These are phyloP conservation scores for Hyposoter didymator DNA, from an alignment of 2,888 invertebrate genomes.

Conservation along the genomic window DNA sequence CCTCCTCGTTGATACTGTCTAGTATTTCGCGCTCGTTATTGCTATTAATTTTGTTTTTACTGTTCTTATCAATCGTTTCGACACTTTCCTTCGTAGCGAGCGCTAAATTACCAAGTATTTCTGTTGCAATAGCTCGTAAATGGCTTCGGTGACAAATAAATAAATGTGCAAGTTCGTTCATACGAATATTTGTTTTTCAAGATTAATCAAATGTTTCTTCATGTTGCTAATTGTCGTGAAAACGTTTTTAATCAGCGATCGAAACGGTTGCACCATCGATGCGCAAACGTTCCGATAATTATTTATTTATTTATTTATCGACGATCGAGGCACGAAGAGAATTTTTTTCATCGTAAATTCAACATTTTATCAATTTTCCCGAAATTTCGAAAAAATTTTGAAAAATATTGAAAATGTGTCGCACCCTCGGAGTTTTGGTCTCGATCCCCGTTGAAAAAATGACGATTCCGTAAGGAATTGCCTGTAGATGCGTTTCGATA, in stretches of 20 bases:
- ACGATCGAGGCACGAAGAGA: background rate
- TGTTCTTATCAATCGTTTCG: background rate
- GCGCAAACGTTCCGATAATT: background rate
- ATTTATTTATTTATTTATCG: background rate
- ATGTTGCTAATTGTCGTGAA: background rate
- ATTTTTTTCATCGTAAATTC: background rate
- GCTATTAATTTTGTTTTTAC: background rate
- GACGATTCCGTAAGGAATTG: background rate
- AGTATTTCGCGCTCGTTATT: background rate
- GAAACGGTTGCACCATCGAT: background rate
- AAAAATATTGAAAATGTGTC: background rate
- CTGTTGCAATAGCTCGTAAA: background rate
- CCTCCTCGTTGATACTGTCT: background rate
- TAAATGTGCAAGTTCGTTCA: background rate
- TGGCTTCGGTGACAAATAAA: background rate
- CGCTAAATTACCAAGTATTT: background rate
- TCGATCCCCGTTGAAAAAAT: background rate
- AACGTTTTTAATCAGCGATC: background rate
- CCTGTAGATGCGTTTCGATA: background rate
- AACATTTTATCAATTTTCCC: background rate
- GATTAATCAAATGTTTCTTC: background rate
- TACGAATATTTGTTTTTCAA: background rate
- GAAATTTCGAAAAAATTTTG: background rate
- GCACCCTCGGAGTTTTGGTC: background rate
- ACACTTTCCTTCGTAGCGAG: background rate